phyloP scores from a whole-genome alignment of 37 sponge, comb jelly and placozoan genomes.

The Chondrilla cf. caribensis region DNA sequence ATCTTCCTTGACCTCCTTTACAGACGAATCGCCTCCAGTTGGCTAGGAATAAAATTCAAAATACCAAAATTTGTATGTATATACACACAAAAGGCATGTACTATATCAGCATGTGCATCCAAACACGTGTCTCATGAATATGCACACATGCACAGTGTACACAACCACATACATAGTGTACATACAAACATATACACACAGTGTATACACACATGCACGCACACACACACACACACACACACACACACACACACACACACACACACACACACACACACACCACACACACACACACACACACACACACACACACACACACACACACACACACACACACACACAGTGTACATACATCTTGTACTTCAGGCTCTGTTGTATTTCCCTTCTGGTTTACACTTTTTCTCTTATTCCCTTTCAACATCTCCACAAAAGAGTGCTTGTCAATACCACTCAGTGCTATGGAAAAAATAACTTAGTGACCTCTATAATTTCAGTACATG shows the following conservation, averaged over 20 bases:
- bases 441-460: constrained; percentile 44
- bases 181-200: not conserved
- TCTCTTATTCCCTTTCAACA: constrained; percentile 35
- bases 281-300: no score
- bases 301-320: no score
- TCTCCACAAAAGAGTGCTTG: constrained; percentile 49
- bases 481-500: no score
- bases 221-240: no score
- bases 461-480: no score
- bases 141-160: not conserved
- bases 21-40: no score
- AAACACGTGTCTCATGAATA: no score
- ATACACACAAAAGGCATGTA: not conserved
- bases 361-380: not conserved
- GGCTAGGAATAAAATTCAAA: not conserved
- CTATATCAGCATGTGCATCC: not conserved
- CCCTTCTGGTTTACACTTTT: not conserved
- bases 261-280: no score
- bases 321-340: no score
- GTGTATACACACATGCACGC: no score
- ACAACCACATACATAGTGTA: no score
- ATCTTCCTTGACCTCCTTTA: constrained; percentile 1
- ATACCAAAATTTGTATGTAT: not conserved
- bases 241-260: no score
- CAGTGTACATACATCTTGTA: not conserved